Percentiles rank a stretch among this genome's conserved stretches.
phyloP scores from a whole-genome alignment of 2,797 vertebrate species.

The Acanthurus lineatus region DNA sequence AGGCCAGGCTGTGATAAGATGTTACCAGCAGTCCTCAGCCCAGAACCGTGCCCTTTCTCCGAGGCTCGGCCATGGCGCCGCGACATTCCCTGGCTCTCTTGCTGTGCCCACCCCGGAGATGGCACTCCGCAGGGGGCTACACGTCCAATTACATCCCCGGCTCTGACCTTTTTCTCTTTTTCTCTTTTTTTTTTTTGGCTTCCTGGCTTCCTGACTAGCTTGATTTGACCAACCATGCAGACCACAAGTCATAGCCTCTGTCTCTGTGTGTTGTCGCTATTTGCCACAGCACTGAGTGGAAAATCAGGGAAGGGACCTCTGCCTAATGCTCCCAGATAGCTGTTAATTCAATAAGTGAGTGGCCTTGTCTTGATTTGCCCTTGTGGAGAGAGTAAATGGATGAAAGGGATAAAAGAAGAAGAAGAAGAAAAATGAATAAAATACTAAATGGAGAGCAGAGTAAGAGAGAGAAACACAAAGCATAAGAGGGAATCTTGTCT shows the following conservation, averaged over 20 bases:
- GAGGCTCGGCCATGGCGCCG: constrained; percentile 22
- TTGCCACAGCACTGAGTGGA: constrained; percentile 68
- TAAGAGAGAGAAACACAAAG: constrained; percentile 15
- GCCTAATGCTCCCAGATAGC: constrained; percentile 81
- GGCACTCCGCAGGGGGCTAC: constrained; percentile 46
- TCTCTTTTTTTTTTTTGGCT: not conserved
- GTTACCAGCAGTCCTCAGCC: constrained; percentile 62
- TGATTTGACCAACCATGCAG: constrained; percentile 55
- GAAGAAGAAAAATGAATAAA: constrained; percentile 65
- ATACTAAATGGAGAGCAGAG: constrained; percentile 36
- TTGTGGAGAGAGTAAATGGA: constrained; percentile 68
- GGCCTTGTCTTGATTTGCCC: constrained; percentile 68
- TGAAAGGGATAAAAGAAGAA: too few species aligned
- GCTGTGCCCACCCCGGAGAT: constrained; percentile 33
- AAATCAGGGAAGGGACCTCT: constrained; percentile 71
- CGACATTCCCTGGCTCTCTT: constrained; percentile 28
- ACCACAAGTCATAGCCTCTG: constrained; percentile 55
- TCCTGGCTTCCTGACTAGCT: constrained; percentile 32
- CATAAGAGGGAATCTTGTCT: constrained; percentile 33
- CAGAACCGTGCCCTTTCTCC: constrained; percentile 67
- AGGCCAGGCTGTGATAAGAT: constrained; percentile 67
- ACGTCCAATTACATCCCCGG: constrained; percentile 60
- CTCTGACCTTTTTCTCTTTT: constrained; percentile 34
- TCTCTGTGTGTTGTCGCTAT: constrained; percentile 61
- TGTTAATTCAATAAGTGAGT: constrained; percentile 83